Evolutionary conservation across 2,888 invertebrate species (phyloP).

Genomic region (Himalopsyche anomala): DNA sequence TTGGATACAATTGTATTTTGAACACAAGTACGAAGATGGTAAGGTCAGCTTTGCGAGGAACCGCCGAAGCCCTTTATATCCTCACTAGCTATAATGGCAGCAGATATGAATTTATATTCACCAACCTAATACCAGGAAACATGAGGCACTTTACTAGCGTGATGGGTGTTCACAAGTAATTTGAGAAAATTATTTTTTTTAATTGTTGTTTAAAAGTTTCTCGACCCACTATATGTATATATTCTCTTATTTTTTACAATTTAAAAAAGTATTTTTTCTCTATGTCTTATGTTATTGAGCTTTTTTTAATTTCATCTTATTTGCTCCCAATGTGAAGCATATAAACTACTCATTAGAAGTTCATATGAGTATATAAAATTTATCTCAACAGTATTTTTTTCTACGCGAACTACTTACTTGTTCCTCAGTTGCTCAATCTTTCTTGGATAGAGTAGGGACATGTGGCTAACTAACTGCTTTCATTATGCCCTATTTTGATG

Average conservation of each 20-base stretch:
- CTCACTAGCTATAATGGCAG: slow-evolving; percentile 89
- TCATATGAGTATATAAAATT: too few relatives aligned
- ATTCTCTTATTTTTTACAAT: not conserved
- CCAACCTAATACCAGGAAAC: slow-evolving; percentile 90
- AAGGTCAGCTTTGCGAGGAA: slow-evolving; percentile 90
- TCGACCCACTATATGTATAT: slow-evolving; percentile 22
- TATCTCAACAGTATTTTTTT: too few relatives aligned
- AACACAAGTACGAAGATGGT: slow-evolving; percentile 89
- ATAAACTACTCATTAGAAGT: too few relatives aligned
- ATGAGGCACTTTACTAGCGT: slow-evolving; percentile 93
- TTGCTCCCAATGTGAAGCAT: too few relatives aligned
- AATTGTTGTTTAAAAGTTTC: slow-evolving; percentile 33
- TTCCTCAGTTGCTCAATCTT: too few relatives aligned
- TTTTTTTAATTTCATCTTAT: too few relatives aligned
- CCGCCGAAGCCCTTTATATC: slow-evolving; percentile 89
- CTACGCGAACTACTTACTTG: too few relatives aligned
- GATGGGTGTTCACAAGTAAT: slow-evolving; percentile 93
- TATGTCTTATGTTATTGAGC: too few relatives aligned
- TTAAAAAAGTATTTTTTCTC: not conserved
- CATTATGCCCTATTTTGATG: too few relatives aligned
- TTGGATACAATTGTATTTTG: slow-evolving; percentile 91
- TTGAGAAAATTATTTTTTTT: too few relatives aligned
- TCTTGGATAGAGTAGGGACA: too few relatives aligned
- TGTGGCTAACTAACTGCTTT: too few relatives aligned
- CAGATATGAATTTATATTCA: slow-evolving; percentile 97